Conservation (phyloP, 2,113 vertebrate genomes). For the Mesembrinibis cayennensis region DNA sequence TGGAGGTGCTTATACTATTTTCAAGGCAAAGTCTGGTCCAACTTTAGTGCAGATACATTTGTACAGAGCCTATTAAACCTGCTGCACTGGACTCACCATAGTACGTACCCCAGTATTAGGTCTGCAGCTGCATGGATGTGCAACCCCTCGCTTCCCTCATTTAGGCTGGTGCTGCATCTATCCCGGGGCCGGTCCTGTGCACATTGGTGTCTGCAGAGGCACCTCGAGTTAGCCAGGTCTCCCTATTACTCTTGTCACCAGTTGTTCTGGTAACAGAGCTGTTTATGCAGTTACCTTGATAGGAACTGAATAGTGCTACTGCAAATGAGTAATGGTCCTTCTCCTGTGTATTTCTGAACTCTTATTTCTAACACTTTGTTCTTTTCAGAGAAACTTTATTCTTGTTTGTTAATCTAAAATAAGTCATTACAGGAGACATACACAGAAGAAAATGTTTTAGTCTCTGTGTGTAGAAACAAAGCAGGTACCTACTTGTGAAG, state of each 20-base stretch:
- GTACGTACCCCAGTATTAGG: fast-evolving
- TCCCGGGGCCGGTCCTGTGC: neutral
- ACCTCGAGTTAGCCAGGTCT: too few relatives aligned
- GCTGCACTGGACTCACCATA: neutral
- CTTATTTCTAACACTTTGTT: neutral
- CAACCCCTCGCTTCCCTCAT: neutral
- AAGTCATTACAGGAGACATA: neutral
- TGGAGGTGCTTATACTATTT: neutral
- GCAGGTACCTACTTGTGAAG: neutral
- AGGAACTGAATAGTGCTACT: neutral
- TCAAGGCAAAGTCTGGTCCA: neutral
- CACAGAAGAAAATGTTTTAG: neutral
- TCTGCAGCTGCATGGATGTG: neutral
- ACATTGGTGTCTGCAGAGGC: neutral
- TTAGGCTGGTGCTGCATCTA: neutral
- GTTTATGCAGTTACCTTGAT: neutral
- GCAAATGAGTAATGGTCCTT: neutral
- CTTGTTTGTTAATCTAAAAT: neutral
- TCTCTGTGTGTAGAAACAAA: neutral
- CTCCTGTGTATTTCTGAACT: neutral
- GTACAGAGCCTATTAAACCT: neutral
- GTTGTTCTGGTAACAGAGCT: neutral
- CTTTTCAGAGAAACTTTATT: neutral
- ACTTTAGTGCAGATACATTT: neutral
- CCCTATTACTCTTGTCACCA: neutral